Base-by-base conservation (phyloP, 2,888 invertebrate species). In the Noctua pronuba region DNA sequence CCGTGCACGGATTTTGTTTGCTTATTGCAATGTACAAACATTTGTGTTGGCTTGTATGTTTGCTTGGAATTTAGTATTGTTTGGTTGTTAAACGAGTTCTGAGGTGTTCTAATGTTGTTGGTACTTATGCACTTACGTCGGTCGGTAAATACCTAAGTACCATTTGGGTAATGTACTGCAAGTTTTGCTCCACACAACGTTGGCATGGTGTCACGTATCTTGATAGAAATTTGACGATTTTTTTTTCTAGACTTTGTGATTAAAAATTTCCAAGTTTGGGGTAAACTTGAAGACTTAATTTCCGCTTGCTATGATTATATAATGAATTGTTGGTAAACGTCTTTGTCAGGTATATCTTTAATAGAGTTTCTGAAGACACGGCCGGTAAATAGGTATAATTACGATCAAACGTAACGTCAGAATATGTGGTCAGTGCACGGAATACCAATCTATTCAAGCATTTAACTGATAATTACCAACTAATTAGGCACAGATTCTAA, bases 1-100 rank as follows among this genome's bases (percentile, higher is more conserved):
- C 76, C 44, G 66, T 41, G 73, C 83, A 84, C 70, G 31, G 73
- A 85, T 85, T 86, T 77, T 79, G 71, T 88, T 85, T 85, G 69
- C 70, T 73, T 49, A 62, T 41, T 73, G 75, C 82, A 88, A 73
- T 81, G 13, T 64, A 71, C 81, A 49, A 88, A 88, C 79, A 77
- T 86, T 85, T 82, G 76, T 13, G 18, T 64, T 52, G 11, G 58
- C 10, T 18, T 75, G 80, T 82, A 60, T 80, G 83, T 84, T 79
- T 75, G 46, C 65, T 62, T 69, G 35, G 77, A 67, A 72, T 77
- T 80, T 78, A 79, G 75, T 79, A 24, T 76, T 82, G 80, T 84
- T 77, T 77, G 70, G 67, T 71, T 80, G 79, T 71, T 76, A 77
- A 81, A 81, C 76, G 38, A 64, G 78, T 62, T 86, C 67, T 35